Conservation (phyloP, 2,113 vertebrate species). For the Ariopsis seemanni region DNA sequence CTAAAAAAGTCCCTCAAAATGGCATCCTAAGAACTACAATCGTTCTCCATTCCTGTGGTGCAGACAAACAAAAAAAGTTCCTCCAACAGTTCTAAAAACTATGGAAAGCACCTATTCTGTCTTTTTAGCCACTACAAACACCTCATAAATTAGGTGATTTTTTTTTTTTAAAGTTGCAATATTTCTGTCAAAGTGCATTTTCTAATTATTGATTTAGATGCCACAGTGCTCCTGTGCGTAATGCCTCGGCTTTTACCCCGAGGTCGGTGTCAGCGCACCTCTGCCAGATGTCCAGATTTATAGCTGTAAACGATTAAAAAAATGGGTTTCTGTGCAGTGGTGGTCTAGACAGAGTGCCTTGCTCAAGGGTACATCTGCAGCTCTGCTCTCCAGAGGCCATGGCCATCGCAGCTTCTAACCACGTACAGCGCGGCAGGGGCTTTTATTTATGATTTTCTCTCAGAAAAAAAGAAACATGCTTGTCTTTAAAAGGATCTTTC, state of each 20-base stretch:
- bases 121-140: constrained; percentile 2
- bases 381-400: constrained; percentile 38
- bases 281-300: constrained; percentile 43
- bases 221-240: background rate
- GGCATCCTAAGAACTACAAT: too few species aligned
- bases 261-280: constrained; percentile 27
- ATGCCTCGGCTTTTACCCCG: constrained; percentile 21
- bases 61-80: too few species aligned
- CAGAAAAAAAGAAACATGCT: constrained; percentile 25
- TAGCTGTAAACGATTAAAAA: constrained; percentile 50
- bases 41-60: too few species aligned
- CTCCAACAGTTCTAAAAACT: too few species aligned
- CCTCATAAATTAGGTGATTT: background rate
- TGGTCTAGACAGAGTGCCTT: constrained; percentile 44
- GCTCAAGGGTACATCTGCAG: constrained; percentile 47
- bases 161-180: background rate
- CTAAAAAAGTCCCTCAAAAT: too few species aligned
- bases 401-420: constrained; percentile 41
- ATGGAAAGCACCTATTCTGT: background rate
- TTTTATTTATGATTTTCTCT: constrained; percentile 57
- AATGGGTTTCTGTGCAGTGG: constrained; percentile 36
- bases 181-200: background rate
- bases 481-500: constrained; percentile 46
- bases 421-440: constrained; percentile 14
- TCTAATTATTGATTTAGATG: constrained; percentile 22